Evolutionary conservation across 2,888 invertebrate genomes (phyloP).

Genomic region (Aphidoletes aphidimyza): DNA sequence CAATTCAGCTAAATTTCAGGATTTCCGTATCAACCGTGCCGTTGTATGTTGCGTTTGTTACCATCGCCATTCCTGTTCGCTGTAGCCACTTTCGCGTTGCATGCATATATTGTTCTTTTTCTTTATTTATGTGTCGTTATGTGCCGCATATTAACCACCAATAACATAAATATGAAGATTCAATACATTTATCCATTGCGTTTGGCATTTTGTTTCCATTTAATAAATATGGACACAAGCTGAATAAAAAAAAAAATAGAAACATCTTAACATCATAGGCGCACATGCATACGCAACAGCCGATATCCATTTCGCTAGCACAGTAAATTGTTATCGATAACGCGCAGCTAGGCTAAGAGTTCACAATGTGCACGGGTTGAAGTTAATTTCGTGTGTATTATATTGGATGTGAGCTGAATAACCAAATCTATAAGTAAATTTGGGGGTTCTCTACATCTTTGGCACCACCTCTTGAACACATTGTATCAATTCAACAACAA

Average conservation of each 20-base stretch:
- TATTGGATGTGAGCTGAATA: constrained; percentile 45
- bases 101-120: constrained; percentile 13
- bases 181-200: not conserved
- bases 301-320: not conserved
- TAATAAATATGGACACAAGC: not conserved
- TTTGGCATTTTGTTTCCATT: not conserved
- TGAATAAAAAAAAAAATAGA: not conserved
- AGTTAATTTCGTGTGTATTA: constrained; percentile 35
- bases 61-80: not conserved
- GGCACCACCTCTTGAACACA: too few species aligned
- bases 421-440: constrained; percentile 4
- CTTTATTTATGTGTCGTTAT: constrained; percentile 52
- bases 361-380: not conserved
- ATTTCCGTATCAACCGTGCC: not conserved
- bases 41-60: not conserved
- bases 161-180: constrained; percentile 52
- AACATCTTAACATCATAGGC: not conserved
- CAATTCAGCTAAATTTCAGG: not conserved
- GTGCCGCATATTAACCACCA: constrained; percentile 50
- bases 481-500: too few species aligned
- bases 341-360: not conserved
- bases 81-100: not conserved
- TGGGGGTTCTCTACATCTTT: not conserved
- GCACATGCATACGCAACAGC: not conserved
- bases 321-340: constrained; percentile 7